Conservation (phyloP, 2,888 invertebrate species). For the Chelonus formosanus region DNA sequence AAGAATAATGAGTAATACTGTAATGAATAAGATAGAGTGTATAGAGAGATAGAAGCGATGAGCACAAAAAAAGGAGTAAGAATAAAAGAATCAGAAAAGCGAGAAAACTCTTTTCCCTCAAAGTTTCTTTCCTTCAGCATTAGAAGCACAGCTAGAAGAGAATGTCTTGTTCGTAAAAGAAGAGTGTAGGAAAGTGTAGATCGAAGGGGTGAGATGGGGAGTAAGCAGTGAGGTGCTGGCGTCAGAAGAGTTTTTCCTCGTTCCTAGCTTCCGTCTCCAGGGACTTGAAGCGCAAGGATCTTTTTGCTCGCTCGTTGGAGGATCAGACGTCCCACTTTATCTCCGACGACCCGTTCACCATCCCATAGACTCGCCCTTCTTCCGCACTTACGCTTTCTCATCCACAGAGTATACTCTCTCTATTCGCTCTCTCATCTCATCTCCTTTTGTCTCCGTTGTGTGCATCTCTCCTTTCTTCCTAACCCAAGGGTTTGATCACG, state of each 20-base stretch:
- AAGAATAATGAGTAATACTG: slow-evolving; percentile 25
- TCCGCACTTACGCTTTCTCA: slow-evolving; percentile 53
- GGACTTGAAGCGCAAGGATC: slow-evolving; percentile 53
- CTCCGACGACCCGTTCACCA: slow-evolving; percentile 69
- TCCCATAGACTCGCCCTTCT: slow-evolving; percentile 57
- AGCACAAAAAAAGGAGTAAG: slow-evolving; percentile 15
- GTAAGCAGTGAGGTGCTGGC: slow-evolving; percentile 39
- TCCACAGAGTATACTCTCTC: slow-evolving; percentile 57
- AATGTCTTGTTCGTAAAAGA: slow-evolving; percentile 33
- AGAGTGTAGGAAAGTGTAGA: slow-evolving; percentile 41
- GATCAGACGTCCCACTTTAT: slow-evolving; percentile 66
- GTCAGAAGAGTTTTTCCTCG: slow-evolving; percentile 53
- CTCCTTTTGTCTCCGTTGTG: slow-evolving; percentile 45
- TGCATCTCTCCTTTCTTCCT: slow-evolving; percentile 21
- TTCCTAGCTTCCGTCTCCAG: slow-evolving; percentile 51
- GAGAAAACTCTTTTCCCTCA: slow-evolving; percentile 57
- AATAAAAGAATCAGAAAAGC: slow-evolving; percentile 32
- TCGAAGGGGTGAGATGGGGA: slow-evolving; percentile 36
- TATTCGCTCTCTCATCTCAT: slow-evolving; percentile 65
- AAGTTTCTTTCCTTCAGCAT: slow-evolving; percentile 56
- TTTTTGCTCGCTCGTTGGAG: slow-evolving; percentile 65
- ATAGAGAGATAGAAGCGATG: slow-evolving; percentile 23
- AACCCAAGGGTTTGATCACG: slow-evolving; percentile 53
- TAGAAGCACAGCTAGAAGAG: slow-evolving; percentile 36
- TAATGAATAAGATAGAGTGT: slow-evolving; percentile 15